These are phyloP conservation scores for Passer domesticus DNA, from an alignment of 2,113 vertebrate genomes.

Conservation along the genomic window DNA sequence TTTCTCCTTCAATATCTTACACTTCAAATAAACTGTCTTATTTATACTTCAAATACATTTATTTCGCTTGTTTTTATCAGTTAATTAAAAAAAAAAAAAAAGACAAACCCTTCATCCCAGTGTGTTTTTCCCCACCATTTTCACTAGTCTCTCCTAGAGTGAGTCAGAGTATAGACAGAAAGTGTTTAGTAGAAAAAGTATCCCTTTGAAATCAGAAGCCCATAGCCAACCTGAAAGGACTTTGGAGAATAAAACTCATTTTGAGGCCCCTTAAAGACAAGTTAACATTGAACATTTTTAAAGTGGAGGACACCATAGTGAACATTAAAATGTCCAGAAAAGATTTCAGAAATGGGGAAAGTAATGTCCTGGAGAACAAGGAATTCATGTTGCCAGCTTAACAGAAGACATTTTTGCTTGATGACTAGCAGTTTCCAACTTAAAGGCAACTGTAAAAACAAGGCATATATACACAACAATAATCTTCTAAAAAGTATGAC, in stretches of 20 bases:
- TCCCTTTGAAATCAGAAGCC: background rate
- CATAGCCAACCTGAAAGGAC: background rate
- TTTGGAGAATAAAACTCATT: background rate
- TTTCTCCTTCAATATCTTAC: constrained; percentile 2
- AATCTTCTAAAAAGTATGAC: background rate
- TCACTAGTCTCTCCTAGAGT: background rate
- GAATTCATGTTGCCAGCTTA: background rate
- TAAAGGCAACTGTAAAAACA: background rate
- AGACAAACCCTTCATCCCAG: background rate
- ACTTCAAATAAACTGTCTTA: constrained; percentile 36
- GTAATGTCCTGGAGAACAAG: background rate
- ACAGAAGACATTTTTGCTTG: background rate
- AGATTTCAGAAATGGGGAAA: background rate
- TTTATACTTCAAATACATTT: constrained; percentile 18
- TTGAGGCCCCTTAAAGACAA: background rate
- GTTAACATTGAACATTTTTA: background rate
- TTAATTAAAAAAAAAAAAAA: background rate
- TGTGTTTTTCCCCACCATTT: background rate
- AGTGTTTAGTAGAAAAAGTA: background rate
- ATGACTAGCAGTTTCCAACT: background rate
- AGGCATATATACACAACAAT: background rate
- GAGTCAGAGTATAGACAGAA: background rate
- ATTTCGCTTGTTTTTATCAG: constrained; percentile 18
- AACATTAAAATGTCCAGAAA: background rate
- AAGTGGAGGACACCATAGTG: background rate